Evolutionary conservation across 1,140 invertebrate genomes (phyloP).

Genomic region (Elysia chlorotica): DNA sequence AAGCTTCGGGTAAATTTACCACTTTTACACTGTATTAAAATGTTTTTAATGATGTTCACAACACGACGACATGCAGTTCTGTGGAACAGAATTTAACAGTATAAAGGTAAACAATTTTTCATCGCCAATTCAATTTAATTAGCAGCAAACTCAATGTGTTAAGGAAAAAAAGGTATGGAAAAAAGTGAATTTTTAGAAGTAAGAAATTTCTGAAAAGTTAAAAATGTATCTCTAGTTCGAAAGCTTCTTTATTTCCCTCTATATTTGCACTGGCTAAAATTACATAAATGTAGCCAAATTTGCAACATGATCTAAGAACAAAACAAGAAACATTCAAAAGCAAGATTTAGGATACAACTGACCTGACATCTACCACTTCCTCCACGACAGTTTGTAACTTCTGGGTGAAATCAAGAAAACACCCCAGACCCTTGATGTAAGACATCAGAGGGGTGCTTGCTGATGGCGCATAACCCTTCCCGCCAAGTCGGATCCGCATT

Average conservation of each 20-base stretch:
- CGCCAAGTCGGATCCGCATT: constrained; percentile 54
- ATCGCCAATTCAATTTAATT: not conserved
- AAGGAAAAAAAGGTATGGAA: not conserved
- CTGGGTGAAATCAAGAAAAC: constrained; percentile 55
- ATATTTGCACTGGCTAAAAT: not conserved
- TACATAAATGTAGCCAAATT: not conserved
- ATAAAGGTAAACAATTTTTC: not conserved
- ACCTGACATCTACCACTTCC: constrained; percentile 51
- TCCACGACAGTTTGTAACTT: constrained; percentile 59
- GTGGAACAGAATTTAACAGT: not conserved
- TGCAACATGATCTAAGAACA: not conserved
- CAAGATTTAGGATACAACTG: not conserved
- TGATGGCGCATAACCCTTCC: constrained; percentile 60
- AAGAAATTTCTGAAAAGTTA: not conserved
- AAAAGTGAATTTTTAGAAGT: not conserved
- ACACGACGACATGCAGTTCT: constrained; percentile 7
- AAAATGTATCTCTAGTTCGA: not conserved
- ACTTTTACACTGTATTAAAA: constrained; percentile 6
- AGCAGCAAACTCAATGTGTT: not conserved
- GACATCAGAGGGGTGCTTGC: constrained; percentile 38
- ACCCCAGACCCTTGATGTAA: constrained; percentile 55
- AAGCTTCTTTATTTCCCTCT: not conserved
- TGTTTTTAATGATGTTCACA: constrained; percentile 12
- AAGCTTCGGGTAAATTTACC: constrained; percentile 7
- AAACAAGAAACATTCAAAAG: not conserved